Percentiles rank a stretch among this genome's conserved stretches.
Conservation (phyloP, 2,888 invertebrate genomes). For the Drosophila testacea region DNA sequence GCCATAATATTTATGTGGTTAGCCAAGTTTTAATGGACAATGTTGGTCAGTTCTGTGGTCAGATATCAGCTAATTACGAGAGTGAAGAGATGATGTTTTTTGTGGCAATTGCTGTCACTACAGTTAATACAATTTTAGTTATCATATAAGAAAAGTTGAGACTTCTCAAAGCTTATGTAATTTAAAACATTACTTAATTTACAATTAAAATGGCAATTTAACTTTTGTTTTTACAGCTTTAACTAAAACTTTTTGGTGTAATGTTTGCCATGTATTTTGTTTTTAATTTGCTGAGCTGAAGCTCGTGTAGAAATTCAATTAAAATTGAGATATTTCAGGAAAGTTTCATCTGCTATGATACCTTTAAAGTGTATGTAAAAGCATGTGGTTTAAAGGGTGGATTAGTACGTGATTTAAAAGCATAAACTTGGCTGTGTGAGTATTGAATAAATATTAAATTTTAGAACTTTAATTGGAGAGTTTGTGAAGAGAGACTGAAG, state of each 20-base stretch:
- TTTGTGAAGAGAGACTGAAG: not conserved
- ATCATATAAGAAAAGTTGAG: not conserved
- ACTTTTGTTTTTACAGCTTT: not conserved
- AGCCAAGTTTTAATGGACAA: conserved; percentile 50
- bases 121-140: not conserved
- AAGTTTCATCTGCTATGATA: not conserved
- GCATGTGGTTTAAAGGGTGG: not conserved
- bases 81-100: not conserved
- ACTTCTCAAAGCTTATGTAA: not conserved
- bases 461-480: not conserved
- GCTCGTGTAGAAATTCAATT: not conserved
- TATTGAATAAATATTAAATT: not conserved
- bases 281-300: not conserved
- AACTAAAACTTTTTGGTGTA: not conserved
- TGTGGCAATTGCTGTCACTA: not conserved
- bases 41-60: conserved; percentile 36
- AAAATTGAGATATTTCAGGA: not conserved
- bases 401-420: not conserved
- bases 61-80: conserved; percentile 44
- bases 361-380: not conserved
- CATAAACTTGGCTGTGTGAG: not conserved
- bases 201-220: not conserved
- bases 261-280: not conserved
- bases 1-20: conserved; percentile 50
- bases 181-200: not conserved